phyloP scores from a whole-genome alignment of 2,888 invertebrate genomes.

The Pammene aurita region DNA sequence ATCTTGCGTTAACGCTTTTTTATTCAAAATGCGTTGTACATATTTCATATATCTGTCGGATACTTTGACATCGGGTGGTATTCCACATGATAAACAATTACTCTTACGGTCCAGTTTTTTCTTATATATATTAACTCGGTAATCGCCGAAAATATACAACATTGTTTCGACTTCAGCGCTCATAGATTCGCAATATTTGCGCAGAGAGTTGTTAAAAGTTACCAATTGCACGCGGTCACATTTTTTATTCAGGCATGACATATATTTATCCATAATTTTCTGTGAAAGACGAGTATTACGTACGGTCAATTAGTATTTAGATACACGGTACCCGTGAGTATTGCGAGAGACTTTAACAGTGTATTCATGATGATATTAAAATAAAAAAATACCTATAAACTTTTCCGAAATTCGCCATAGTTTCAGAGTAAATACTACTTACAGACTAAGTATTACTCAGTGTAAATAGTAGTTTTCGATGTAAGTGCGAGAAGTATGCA shows the following conservation, averaged over 20 bases:
- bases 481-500: too few relatives aligned
- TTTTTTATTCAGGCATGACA: constrained; percentile 27
- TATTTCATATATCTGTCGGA: not conserved
- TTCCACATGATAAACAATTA: constrained; percentile 38
- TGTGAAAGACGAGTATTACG: not conserved
- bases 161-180: constrained; percentile 19
- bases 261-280: constrained; percentile 29
- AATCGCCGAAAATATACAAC: constrained; percentile 30
- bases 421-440: too few relatives aligned
- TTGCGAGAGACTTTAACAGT: too few relatives aligned
- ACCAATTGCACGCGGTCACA: constrained; percentile 16
- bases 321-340: too few relatives aligned
- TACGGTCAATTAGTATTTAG: not conserved
- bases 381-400: too few relatives aligned
- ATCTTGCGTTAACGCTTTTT: not conserved
- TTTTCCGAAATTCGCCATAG: too few relatives aligned
- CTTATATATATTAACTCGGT: not conserved
- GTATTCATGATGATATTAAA: too few relatives aligned
- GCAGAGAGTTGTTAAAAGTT: constrained; percentile 25
- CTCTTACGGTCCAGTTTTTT: constrained; percentile 30
- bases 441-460: too few relatives aligned
- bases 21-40: not conserved
- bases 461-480: too few relatives aligned
- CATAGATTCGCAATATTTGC: constrained; percentile 12
- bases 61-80: constrained; percentile 9